These are phyloP conservation scores for Zaprionus africanus DNA, from an alignment of 1,140 invertebrate species.

Conservation along the genomic window DNA sequence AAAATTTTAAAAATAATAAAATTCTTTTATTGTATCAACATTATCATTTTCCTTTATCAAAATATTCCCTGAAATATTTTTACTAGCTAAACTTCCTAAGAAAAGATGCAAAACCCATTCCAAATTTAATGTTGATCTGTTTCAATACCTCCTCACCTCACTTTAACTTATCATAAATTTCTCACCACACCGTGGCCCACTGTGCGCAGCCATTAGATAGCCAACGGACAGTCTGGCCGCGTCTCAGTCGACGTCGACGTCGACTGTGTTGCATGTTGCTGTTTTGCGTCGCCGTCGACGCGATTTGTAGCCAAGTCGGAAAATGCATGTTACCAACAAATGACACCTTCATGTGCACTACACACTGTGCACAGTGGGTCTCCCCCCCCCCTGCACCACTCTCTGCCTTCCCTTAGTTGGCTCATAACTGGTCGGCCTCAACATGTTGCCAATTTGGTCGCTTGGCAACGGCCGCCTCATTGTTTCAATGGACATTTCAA, in stretches of 20 bases:
- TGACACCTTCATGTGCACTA: constrained; percentile 79
- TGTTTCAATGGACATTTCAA: constrained; percentile 73
- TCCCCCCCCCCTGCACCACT: neutral
- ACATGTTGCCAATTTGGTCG: constrained; percentile 70
- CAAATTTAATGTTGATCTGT: neutral
- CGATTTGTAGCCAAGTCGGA: constrained; percentile 75
- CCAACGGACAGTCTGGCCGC: constrained; percentile 13
- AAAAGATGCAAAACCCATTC: neutral
- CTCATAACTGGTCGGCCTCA: constrained; percentile 58
- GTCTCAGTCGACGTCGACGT: constrained; percentile 42
- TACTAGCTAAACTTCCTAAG: too few species aligned
- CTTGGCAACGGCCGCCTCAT: constrained; percentile 56
- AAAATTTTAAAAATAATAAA: too few species aligned
- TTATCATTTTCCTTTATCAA: too few species aligned
- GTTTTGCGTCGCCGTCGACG: constrained; percentile 47
- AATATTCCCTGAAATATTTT: too few species aligned
- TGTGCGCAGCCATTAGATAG: constrained; percentile 55
- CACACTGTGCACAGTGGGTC: constrained; percentile 18
- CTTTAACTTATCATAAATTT: neutral
- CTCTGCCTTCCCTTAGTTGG: constrained; percentile 2
- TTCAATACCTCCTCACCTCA: neutral
- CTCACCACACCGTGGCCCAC: constrained; percentile 1
- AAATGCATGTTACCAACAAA: constrained; percentile 78
- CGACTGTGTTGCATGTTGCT: constrained; percentile 41
- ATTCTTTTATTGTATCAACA: too few species aligned